Percentiles rank a stretch among this genome's conserved stretches.
Conservation (phyloP, 2,797 vertebrate genomes). For the Euphonia xanthogaster region DNA sequence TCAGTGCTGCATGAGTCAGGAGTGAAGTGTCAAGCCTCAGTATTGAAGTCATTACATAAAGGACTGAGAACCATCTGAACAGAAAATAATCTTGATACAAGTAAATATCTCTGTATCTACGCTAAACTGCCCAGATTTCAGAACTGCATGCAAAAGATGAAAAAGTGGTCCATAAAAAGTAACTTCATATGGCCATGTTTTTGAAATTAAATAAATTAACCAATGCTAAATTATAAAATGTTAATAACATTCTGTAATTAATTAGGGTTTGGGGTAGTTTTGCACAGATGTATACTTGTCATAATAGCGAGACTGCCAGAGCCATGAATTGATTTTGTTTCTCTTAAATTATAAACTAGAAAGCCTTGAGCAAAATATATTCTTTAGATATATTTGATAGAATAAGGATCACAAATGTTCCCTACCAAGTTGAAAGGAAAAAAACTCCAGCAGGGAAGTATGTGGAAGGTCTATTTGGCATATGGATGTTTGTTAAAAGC, state of each 20-base stretch:
- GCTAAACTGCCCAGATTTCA: background rate
- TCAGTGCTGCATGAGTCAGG: background rate
- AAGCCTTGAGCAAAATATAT: slow-evolving; percentile 64
- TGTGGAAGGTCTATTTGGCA: slow-evolving; percentile 59
- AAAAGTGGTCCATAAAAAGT: background rate
- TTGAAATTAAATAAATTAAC: slow-evolving; percentile 47
- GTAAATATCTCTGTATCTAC: background rate
- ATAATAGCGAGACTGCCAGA: slow-evolving; percentile 34
- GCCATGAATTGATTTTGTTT: slow-evolving; percentile 64
- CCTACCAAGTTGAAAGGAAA: slow-evolving; percentile 68
- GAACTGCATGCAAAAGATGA: background rate
- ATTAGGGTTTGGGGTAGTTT: slow-evolving; percentile 34
- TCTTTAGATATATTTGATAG: slow-evolving; percentile 65
- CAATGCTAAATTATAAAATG: slow-evolving; percentile 33
- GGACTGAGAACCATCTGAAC: background rate
- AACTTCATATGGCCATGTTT: background rate
- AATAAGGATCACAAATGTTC: slow-evolving; percentile 70
- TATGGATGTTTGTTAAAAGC: slow-evolving; percentile 72
- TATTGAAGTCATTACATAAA: background rate
- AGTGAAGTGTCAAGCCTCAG: background rate
- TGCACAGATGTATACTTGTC: slow-evolving; percentile 59
- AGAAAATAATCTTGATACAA: background rate
- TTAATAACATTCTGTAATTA: slow-evolving; percentile 23
- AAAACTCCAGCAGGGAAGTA: slow-evolving; percentile 59
- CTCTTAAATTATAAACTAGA: slow-evolving; percentile 67